A percentile compares a stretch with the other conserved stretches of the same genome.
Evolutionary conservation across 2,113 vertebrate genomes (phyloP).

Genomic region (Coracopsis vasa): DNA sequence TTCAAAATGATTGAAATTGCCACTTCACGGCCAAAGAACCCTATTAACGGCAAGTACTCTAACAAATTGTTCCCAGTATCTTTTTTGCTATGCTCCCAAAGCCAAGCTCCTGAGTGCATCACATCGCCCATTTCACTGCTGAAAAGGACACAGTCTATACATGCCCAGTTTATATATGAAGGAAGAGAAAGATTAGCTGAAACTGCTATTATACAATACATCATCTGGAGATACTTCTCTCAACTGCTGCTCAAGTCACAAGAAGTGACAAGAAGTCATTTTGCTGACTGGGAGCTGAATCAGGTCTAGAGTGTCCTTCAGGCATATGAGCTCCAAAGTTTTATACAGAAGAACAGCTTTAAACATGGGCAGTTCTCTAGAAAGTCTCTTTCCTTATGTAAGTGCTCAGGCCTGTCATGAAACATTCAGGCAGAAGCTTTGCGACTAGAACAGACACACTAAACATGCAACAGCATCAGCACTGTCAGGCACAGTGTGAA

Average conservation of each 20-base stretch:
- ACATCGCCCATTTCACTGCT: not conserved
- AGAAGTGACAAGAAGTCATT: not conserved
- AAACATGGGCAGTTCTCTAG: fast-evolving
- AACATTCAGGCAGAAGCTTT: not conserved
- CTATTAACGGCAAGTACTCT: not conserved
- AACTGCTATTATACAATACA: not conserved
- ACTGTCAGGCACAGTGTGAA: not conserved
- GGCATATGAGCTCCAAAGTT: not conserved
- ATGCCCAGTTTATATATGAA: fast-evolving
- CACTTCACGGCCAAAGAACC: not conserved
- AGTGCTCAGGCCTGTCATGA: not conserved
- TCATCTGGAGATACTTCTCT: not conserved
- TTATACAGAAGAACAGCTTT: not conserved
- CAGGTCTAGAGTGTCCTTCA: not conserved
- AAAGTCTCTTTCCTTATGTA: not conserved
- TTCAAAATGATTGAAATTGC: not conserved
- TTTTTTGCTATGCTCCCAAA: not conserved
- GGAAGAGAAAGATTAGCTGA: not conserved
- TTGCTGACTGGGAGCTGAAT: not conserved
- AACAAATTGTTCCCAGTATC: not conserved
- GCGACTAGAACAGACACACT: not conserved
- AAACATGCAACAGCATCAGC: not conserved
- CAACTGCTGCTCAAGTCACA: not conserved
- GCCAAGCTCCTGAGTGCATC: not conserved
- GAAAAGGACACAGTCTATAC: not conserved